Evolutionary conservation across 2,888 invertebrate genomes (phyloP).

Genomic region (Uloborus plumipes): DNA sequence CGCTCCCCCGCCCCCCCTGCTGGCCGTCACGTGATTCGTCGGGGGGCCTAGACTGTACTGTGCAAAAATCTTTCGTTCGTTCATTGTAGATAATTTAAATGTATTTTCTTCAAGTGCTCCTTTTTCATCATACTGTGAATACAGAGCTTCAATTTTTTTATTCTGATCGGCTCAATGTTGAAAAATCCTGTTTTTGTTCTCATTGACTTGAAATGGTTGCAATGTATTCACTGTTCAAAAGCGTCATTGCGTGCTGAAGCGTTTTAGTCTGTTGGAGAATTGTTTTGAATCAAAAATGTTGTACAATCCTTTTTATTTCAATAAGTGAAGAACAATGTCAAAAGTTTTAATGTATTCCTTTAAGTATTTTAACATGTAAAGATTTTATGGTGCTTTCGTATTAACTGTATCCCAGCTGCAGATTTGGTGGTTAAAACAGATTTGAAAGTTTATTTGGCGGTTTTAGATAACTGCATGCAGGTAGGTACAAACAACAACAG

Average conservation of each 20-base stretch:
- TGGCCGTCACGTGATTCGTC: conserved; percentile 55
- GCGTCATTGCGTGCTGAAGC: no score
- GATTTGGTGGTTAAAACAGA: no score
- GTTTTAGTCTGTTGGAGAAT: background rate
- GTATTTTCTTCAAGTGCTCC: background rate
- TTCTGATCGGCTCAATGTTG: conserved; percentile 38
- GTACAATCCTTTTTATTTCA: background rate
- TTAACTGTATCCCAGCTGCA: no score
- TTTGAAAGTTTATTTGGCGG: no score
- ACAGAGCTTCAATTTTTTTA: conserved; percentile 40
- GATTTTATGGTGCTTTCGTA: no score
- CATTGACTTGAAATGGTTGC: conserved; percentile 3
- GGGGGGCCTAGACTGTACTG: conserved; percentile 10
- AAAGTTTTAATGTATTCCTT: no score
- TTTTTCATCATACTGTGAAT: conserved; percentile 6
- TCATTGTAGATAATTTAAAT: conserved; percentile 31
- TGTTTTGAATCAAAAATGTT: background rate
- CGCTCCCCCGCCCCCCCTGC: conserved; percentile 47
- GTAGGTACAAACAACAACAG: no score
- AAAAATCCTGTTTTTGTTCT: conserved; percentile 40
- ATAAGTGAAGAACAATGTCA: no score
- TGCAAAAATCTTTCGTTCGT: conserved; percentile 1
- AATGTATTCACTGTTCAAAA: no score
- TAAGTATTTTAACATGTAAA: no score
- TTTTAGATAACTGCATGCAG: no score